Percentiles rank a stretch among this genome's conserved stretches.
Conservation (phyloP, 2,113 vertebrate species). For the Guaruba guarouba region DNA sequence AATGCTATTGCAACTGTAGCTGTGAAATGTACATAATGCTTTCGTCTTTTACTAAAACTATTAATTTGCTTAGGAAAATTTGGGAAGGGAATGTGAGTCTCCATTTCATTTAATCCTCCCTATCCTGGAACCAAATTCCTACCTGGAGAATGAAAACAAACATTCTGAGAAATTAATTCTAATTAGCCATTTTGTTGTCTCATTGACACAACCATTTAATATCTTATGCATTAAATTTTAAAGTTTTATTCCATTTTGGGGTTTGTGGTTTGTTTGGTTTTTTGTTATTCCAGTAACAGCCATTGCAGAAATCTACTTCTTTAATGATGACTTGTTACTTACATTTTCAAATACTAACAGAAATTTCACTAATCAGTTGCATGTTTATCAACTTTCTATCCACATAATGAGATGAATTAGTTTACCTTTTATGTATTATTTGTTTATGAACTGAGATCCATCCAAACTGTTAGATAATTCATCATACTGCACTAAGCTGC, state of each 20-base stretch:
- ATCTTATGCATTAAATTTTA: background rate
- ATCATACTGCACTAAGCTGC: background rate
- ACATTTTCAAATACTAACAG: background rate
- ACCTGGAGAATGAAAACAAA: background rate
- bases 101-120: background rate
- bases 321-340: background rate
- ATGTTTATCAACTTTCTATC: background rate
- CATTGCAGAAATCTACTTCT: background rate
- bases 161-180: background rate
- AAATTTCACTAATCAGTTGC: background rate
- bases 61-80: background rate
- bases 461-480: background rate
- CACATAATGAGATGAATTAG: background rate
- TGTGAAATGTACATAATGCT: background rate
- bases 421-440: background rate
- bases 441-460: background rate
- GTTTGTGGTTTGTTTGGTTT: background rate
- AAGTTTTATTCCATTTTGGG: background rate
- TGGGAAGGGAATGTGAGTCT: background rate
- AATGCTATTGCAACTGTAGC: background rate
- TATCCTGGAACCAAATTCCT: background rate
- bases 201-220: background rate
- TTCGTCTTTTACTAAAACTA: background rate
- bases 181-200: background rate
- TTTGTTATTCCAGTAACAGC: background rate